Base-by-base conservation (phyloP, 2,797 vertebrate species). In the Catostomus latipinnis region DNA sequence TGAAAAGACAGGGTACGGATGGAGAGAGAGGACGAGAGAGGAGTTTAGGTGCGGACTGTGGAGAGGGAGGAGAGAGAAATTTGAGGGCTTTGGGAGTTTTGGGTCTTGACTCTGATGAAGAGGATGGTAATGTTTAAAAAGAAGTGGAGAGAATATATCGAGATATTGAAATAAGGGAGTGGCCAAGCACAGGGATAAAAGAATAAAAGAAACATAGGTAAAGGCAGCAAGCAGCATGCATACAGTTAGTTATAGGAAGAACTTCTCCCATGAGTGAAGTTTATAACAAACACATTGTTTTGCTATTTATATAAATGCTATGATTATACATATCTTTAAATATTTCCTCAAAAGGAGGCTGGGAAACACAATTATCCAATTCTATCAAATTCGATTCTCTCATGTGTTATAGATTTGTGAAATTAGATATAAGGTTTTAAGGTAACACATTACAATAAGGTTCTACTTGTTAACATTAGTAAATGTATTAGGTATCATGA, bases 1-100 rank as follows among this genome's bases (percentile, higher is more conserved):
- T 84, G 82, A 89, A 90, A 78, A 92, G 84, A 86, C 88, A 86
- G 71, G 92, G 91, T 83, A 91, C 89, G 67, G 91, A 90, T 80
- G 90, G 91, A 56, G 91, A 89, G 90, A 77, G 84, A 46, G 84
- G 87, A 70, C 77, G 90, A 83, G 76, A 71, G 84, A 86, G 90
- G 66, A 83, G 84, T 89, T 88, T 88, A 57, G 89, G 88, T 81
- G 82, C 60, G 43, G 60, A 60, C 10, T 46, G 62, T 50, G 72
- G 73, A 75, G 77, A 81, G 85, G 91, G 69, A 74, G 85, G 82
- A 90, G 90, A 83, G 62, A 89, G 88, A 81, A 80, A 76, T 71
- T 65, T 80, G 5, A 91, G 90, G 86, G 87, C 77, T 81, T 84
- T 90, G 74, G 81, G 90, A 67, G 88, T 71, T 89, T 81, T 90